These are phyloP conservation scores for Tetraodon nigroviridis DNA, from an alignment of 2,113 vertebrate genomes.

Conservation along the genomic window DNA sequence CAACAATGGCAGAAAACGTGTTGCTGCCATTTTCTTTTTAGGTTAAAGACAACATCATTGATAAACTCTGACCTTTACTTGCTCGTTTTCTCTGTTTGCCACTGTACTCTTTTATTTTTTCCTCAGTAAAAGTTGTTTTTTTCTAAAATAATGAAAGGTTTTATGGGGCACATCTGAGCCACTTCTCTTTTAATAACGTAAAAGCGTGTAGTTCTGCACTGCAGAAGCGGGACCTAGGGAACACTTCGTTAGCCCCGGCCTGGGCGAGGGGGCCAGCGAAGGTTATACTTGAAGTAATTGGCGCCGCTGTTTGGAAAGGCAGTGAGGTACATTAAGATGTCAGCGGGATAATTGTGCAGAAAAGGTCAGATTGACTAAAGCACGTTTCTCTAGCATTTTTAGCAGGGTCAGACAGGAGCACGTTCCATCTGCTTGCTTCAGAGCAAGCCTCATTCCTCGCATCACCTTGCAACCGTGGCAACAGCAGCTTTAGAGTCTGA, in stretches of 20 bases:
- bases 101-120: not conserved
- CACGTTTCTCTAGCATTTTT: not conserved
- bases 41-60: no score
- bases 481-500: constrained; percentile 3
- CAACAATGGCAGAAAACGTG: no score
- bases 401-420: constrained; percentile 1
- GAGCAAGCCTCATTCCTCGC: constrained; percentile 7
- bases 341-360: constrained; percentile 34
- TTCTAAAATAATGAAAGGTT: not conserved
- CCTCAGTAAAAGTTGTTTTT: not conserved
- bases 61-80: no score
- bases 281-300: constrained; percentile 42
- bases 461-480: not conserved
- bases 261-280: constrained; percentile 14
- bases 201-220: constrained; percentile 8
- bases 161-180: not conserved
- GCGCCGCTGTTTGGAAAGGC: constrained; percentile 20
- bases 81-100: no score
- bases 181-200: constrained; percentile 14
- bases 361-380: constrained; percentile 28
- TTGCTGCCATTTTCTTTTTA: no score
- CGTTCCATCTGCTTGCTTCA: constrained; percentile 18
- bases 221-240: constrained; percentile 22
- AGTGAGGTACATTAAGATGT: constrained; percentile 23
- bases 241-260: constrained; percentile 35